phyloP scores from a whole-genome alignment of 1,140 invertebrate species.

The Platyscapa corneri region DNA sequence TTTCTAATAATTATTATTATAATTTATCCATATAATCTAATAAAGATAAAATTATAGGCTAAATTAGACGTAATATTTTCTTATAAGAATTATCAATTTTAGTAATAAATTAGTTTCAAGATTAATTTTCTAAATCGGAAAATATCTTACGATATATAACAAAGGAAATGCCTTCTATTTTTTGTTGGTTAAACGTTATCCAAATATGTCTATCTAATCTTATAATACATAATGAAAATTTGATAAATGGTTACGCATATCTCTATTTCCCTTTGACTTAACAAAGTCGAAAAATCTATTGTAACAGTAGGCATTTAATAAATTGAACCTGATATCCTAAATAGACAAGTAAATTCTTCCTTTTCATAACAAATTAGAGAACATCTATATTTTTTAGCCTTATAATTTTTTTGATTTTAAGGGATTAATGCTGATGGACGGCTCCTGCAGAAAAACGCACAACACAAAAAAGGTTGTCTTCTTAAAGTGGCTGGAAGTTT shows the following conservation, averaged over 20 bases:
- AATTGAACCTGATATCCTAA: background rate
- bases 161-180: background rate
- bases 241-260: background rate
- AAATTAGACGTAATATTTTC: background rate
- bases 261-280: background rate
- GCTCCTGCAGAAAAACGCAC: background rate
- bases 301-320: background rate
- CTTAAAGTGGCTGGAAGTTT: background rate
- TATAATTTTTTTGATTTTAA: slow-evolving; percentile 17
- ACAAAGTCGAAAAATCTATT: slow-evolving; percentile 6
- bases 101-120: background rate
- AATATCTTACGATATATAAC: too few species aligned
- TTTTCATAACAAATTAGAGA: background rate
- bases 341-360: slow-evolving; percentile 6
- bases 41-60: too few species aligned
- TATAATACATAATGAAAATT: slow-evolving; percentile 18
- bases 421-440: slow-evolving; percentile 17
- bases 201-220: background rate
- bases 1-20: too few species aligned
- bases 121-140: background rate
- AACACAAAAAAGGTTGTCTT: too few species aligned
- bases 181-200: background rate
- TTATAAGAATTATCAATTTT: background rate
- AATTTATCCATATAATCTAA: background rate
- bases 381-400: background rate